Base-by-base conservation (phyloP, 2,888 invertebrate species). In the Saturnia japonica region DNA sequence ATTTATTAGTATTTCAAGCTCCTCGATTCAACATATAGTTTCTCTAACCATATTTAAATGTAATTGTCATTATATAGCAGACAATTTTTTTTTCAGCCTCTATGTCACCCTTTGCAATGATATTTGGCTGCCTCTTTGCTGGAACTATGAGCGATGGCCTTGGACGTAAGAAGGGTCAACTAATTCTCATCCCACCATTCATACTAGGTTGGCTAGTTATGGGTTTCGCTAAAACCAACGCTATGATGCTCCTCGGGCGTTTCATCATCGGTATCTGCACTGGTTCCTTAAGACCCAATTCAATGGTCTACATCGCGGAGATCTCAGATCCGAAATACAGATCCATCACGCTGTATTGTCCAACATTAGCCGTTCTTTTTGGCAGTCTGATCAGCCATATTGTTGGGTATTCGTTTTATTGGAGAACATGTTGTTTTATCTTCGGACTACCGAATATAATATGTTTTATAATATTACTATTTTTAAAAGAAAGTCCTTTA, bases 401-500 rank as follows among this genome's bases (percentile, higher is more conserved):
- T 19, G 66, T 84, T 19, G 88, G 87, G 0, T 76, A 77, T 22
- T 84, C 80, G 68, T 69, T 82, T 6, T 70, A 82, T 43, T 89
- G 89, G 89, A 84, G 80, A 72, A 74, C 74, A 0, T 75, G 78
- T 14, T 81, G 85, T 19, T 80, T 78, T 16, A 70, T 88, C 9
- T 88, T 82, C 57, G 73, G 76, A 9, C 54, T 81, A 22, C 83
- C 88, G 0, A 83, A 76, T 72, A n/a, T 84, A 8, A 1, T 84
- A 22, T 73, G 82, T 60, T 77, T 83, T n/a, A 12, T 74, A 0
- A 70, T 83, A 16, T 60, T 86, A 0, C 3, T 86, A 7, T 77
- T 79, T 69, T 73, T 88, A 47, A 85, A 84, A 79, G 89, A 89
- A 77, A 89, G 88, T 43, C 89, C 89, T 0, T 67, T 88, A 7